phyloP scores from a whole-genome alignment of 2,888 invertebrate species.

The Willowsia nigromaculata region DNA sequence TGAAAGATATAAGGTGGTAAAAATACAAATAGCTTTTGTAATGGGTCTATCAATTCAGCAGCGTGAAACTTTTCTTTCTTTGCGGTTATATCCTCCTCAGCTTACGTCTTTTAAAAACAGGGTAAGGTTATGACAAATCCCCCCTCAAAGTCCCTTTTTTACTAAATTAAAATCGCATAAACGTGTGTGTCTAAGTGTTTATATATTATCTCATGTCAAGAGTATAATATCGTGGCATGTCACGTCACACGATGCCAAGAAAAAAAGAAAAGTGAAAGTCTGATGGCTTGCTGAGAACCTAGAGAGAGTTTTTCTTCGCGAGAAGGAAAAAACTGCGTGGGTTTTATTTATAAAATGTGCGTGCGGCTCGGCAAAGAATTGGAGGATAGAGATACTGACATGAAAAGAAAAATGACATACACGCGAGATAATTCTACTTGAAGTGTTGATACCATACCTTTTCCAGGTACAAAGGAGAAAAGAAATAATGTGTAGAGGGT shows the following conservation, averaged over 20 bases:
- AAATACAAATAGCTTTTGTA: slow-evolving; percentile 54
- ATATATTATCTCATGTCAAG: neutral
- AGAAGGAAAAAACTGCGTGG: neutral
- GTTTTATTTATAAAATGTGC: slow-evolving; percentile 3
- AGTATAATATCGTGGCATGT: neutral
- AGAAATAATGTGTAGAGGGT: neutral
- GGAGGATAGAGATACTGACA: neutral
- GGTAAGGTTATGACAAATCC: neutral
- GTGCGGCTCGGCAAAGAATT: neutral
- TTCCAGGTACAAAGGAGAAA: neutral
- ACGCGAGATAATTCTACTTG: slow-evolving; percentile 28
- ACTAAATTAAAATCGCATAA: neutral
- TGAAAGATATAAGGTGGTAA: neutral
- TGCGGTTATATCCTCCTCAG: neutral
- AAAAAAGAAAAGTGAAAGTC: neutral
- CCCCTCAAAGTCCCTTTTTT: neutral
- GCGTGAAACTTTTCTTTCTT: neutral
- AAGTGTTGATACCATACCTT: neutral
- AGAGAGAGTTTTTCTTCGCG: neutral
- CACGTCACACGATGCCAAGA: neutral
- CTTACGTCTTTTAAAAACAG: neutral
- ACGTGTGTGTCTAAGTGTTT: neutral
- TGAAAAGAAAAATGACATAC: slow-evolving; percentile 39
- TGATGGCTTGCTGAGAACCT: neutral
- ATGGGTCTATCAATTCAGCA: slow-evolving; percentile 52